Conservation (phyloP, 2,113 vertebrate species). For the Grus americana region DNA sequence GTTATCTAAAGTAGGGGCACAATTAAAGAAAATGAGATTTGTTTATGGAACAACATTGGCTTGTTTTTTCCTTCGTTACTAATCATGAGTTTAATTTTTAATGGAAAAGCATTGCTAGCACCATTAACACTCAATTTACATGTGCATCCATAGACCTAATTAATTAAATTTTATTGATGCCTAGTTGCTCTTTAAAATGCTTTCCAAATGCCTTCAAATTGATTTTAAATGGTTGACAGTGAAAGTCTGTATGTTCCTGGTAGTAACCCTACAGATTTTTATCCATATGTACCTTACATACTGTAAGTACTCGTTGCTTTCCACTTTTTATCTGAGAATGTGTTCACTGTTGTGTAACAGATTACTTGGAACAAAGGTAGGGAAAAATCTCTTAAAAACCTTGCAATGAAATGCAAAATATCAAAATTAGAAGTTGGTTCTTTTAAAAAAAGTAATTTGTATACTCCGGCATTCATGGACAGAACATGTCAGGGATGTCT, state of each 20-base stretch:
- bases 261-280: slow-evolving; percentile 47
- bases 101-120: slow-evolving; percentile 79
- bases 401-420: not conserved
- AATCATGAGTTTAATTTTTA: slow-evolving; percentile 83
- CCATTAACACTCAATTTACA: slow-evolving; percentile 85
- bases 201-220: slow-evolving; percentile 80
- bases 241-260: slow-evolving; percentile 59
- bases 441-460: not conserved
- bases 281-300: slow-evolving; percentile 6
- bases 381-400: not conserved
- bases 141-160: slow-evolving; percentile 80
- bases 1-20: slow-evolving; percentile 51
- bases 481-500: not conserved
- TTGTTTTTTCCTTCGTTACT: slow-evolving; percentile 61
- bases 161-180: slow-evolving; percentile 87
- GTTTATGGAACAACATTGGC: slow-evolving; percentile 64
- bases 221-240: slow-evolving; percentile 78
- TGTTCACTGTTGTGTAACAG: not conserved
- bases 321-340: not conserved
- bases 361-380: not conserved
- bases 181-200: slow-evolving; percentile 81
- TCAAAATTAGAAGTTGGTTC: not conserved
- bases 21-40: slow-evolving; percentile 68
- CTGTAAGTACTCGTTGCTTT: not conserved
- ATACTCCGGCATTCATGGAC: not conserved